A percentile compares a stretch with the other conserved stretches of the same genome.
Evolutionary conservation across 2,888 invertebrate genomes (phyloP).

Genomic region (Plusia festucae): DNA sequence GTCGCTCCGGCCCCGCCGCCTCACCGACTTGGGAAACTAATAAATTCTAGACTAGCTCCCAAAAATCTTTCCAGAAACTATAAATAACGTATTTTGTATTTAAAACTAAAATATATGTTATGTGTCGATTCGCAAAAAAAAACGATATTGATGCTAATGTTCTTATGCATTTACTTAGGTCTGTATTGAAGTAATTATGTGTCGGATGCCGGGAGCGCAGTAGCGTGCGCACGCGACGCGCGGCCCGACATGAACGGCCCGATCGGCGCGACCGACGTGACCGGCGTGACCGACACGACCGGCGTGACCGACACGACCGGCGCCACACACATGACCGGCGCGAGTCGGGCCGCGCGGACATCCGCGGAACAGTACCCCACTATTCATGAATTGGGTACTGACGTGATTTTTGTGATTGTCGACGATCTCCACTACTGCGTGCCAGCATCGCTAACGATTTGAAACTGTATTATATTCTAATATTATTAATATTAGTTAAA

Average conservation of each 20-base stretch:
- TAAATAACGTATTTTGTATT: constrained; percentile 67
- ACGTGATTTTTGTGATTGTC: neutral
- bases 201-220: constrained; percentile 39
- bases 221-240: constrained; percentile 3
- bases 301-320: too few species aligned
- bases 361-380: neutral
- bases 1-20: constrained; percentile 23
- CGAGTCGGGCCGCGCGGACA: neutral
- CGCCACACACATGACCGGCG: too few species aligned
- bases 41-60: constrained; percentile 57
- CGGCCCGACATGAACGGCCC: too few species aligned
- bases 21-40: constrained; percentile 37
- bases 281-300: too few species aligned
- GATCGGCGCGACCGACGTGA: too few species aligned
- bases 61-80: constrained; percentile 56
- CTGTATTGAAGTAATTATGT: constrained; percentile 62
- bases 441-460: constrained; percentile 49
- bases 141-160: constrained; percentile 58
- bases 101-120: constrained; percentile 60
- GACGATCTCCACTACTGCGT: constrained; percentile 32
- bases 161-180: constrained; percentile 65
- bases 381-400: neutral
- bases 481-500: constrained; percentile 59
- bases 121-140: constrained; percentile 57
- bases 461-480: constrained; percentile 64